Conservation (phyloP, 2,797 vertebrate species). For the Tauraco hartlaubi region DNA sequence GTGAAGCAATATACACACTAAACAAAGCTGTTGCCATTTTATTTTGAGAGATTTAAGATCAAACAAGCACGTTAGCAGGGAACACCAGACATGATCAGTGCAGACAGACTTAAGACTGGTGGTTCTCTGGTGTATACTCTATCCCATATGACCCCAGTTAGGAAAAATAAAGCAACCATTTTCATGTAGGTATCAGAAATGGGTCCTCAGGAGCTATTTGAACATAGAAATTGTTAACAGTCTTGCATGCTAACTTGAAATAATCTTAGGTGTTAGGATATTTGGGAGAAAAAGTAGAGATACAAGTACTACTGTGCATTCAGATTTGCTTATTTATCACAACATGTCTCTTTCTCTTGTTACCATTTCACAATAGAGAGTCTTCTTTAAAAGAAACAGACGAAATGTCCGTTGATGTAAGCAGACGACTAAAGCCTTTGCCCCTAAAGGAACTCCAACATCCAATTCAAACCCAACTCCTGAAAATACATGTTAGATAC, state of each 20-base stretch:
- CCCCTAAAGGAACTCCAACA: background rate
- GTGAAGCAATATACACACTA: background rate
- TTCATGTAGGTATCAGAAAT: background rate
- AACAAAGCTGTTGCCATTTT: background rate
- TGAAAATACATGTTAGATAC: background rate
- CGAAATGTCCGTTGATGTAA: background rate
- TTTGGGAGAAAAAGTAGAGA: background rate
- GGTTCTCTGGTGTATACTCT: background rate
- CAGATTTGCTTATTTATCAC: background rate
- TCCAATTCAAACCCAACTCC: background rate
- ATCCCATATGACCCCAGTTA: background rate
- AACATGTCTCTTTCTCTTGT: background rate
- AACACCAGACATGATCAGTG: background rate
- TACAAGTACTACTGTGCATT: background rate
- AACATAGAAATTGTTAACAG: background rate
- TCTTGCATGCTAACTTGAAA: background rate
- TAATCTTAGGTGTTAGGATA: background rate
- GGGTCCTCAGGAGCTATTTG: background rate
- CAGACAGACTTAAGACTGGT: background rate
- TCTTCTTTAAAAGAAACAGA: background rate
- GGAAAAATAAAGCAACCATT: background rate
- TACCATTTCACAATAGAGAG: background rate
- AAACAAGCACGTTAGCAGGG: background rate
- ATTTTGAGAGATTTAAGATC: background rate
- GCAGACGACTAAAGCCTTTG: background rate